These are phyloP conservation scores for Zeugodacus cucurbitae DNA, from an alignment of 1,140 invertebrate species.

Conservation along the genomic window DNA sequence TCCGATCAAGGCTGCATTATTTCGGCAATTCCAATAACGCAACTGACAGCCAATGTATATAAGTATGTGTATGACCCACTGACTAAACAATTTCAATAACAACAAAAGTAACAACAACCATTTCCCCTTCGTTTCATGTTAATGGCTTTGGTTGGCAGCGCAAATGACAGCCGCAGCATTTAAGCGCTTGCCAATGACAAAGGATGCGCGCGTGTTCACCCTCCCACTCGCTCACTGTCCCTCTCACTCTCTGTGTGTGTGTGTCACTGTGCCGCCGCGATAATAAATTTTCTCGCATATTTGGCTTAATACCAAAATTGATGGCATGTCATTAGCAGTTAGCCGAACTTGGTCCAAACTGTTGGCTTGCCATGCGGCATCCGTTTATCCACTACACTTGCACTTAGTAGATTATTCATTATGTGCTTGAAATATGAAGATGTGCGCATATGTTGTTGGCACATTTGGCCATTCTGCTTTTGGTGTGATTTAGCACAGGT, in stretches of 20 bases:
- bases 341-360: neutral
- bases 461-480: neutral
- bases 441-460: neutral
- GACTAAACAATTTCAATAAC: constrained; percentile 22
- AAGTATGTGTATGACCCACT: neutral
- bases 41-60: neutral
- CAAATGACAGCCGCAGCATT: neutral
- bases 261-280: neutral
- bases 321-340: constrained; percentile 37
- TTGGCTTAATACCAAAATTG: constrained; percentile 35
- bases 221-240: neutral
- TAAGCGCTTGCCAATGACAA: neutral
- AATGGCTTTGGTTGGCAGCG: neutral
- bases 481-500: neutral
- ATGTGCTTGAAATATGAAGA: neutral
- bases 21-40: neutral
- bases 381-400: too few species aligned
- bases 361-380: neutral
- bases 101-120: neutral
- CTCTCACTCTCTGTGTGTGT: neutral
- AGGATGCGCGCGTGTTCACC: neutral
- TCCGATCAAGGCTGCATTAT: constrained; percentile 20
- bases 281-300: constrained; percentile 36
- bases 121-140: neutral
- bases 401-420: too few species aligned